A percentile compares a stretch with the other conserved stretches of the same genome.
Evolutionary conservation across 2,113 vertebrate species (phyloP).

Genomic region (Stercorarius parasiticus): DNA sequence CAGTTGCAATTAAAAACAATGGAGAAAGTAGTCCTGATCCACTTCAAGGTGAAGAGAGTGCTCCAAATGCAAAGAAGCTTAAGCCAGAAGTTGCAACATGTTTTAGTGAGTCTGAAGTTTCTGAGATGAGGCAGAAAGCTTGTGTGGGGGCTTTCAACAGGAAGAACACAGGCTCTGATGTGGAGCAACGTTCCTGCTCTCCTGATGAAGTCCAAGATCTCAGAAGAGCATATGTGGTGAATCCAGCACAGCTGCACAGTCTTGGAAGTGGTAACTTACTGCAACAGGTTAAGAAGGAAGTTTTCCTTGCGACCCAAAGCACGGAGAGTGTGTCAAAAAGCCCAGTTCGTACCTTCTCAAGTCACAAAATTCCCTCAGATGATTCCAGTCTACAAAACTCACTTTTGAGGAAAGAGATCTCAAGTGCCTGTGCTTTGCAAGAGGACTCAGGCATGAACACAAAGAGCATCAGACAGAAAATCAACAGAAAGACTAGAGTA

Average conservation of each 20-base stretch:
- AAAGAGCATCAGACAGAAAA: slow-evolving; percentile 10
- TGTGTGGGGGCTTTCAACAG: background rate
- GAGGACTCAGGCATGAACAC: background rate
- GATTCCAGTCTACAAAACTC: background rate
- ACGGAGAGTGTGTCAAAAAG: background rate
- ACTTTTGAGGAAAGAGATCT: background rate
- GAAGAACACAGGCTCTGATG: background rate
- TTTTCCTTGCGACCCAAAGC: background rate
- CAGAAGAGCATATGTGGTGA: background rate
- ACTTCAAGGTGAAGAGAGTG: background rate
- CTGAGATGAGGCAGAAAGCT: background rate
- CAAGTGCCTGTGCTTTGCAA: background rate
- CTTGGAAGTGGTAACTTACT: background rate
- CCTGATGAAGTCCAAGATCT: background rate
- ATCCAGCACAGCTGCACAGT: background rate
- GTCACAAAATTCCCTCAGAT: background rate
- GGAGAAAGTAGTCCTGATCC: background rate
- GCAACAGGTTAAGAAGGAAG: background rate
- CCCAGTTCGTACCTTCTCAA: background rate
- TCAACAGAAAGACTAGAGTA: slow-evolving; percentile 2
- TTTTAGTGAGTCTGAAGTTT: background rate
- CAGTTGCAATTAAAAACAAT: background rate
- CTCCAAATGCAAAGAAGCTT: background rate
- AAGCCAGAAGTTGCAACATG: background rate
- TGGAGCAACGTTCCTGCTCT: background rate